phyloP scores from a whole-genome alignment of 2,113 vertebrate species.

The Lathamus discolor region DNA sequence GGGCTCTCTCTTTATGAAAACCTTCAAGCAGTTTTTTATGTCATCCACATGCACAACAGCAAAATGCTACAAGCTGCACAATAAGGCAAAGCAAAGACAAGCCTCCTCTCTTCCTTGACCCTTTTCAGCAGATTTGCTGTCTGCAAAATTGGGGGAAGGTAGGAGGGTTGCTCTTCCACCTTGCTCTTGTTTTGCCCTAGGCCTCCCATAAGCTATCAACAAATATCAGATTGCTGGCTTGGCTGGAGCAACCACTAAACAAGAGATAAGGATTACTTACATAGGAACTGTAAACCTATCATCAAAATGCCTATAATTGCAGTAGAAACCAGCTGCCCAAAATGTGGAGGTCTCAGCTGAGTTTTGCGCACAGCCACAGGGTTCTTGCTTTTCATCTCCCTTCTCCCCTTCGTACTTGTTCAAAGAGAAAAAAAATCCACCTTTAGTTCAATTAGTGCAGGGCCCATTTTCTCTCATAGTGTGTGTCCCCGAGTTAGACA shows the following conservation, averaged over 20 bases:
- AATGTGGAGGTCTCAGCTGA: not conserved
- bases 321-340: slow-evolving; percentile 48
- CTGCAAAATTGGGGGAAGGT: not conserved
- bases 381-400: not conserved
- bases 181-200: not conserved
- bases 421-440: not conserved
- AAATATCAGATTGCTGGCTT: slow-evolving; percentile 22
- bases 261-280: slow-evolving; percentile 46
- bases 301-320: slow-evolving; percentile 55
- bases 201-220: not conserved
- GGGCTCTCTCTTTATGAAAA: not conserved
- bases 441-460: not conserved
- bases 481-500: not conserved
- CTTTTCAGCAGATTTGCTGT: not conserved
- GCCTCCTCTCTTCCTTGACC: not conserved
- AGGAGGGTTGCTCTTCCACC: not conserved
- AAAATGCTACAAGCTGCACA: not conserved
- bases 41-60: not conserved
- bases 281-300: slow-evolving; percentile 33
- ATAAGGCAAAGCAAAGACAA: not conserved
- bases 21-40: not conserved
- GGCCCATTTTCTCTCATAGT: not conserved
- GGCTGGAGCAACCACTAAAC: slow-evolving; percentile 41
- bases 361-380: not conserved
- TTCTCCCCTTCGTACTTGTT: not conserved